Percentiles rank a stretch among this genome's conserved stretches.
These are phyloP conservation scores for Alectoris magna DNA, from an alignment of 2,797 vertebrate genomes.

Conservation along the genomic window DNA sequence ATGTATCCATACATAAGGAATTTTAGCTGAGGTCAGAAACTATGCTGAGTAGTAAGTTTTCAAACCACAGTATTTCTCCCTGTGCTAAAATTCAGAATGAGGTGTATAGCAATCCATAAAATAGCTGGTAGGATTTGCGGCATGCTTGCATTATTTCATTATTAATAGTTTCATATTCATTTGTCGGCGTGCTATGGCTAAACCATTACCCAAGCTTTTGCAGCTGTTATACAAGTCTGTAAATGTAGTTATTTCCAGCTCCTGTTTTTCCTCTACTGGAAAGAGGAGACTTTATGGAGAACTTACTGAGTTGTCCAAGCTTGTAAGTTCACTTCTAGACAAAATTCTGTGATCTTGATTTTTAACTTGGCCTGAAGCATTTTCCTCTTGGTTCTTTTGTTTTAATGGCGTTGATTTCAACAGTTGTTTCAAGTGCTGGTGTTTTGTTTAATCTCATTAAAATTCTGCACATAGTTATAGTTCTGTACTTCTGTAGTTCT, in stretches of 20 bases:
- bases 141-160: slow-evolving; percentile 50
- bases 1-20: slow-evolving; percentile 14
- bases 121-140: slow-evolving; percentile 16
- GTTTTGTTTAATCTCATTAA: slow-evolving; percentile 2
- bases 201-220: slow-evolving; percentile 31
- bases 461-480: background rate
- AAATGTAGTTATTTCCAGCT: slow-evolving; percentile 1
- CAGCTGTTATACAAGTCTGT: slow-evolving; percentile 28
- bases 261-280: slow-evolving; percentile 35
- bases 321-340: slow-evolving; percentile 13
- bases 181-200: slow-evolving; percentile 24
- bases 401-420: background rate
- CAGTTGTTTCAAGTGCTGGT: background rate
- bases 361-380: background rate
- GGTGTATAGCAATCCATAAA: slow-evolving; percentile 27
- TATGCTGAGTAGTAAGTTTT: slow-evolving; percentile 45
- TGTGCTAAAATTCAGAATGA: slow-evolving; percentile 17
- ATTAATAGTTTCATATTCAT: slow-evolving; percentile 36
- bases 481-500: background rate
- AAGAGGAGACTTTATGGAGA: slow-evolving; percentile 24
- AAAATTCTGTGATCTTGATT: background rate
- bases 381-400: background rate
- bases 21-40: slow-evolving; percentile 41
- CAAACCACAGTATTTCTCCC: slow-evolving; percentile 32
- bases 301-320: background rate